Percentiles rank a stretch among this genome's conserved stretches.
Evolutionary conservation across 2,888 invertebrate genomes (phyloP).

Genomic region (Phengaris arion): DNA sequence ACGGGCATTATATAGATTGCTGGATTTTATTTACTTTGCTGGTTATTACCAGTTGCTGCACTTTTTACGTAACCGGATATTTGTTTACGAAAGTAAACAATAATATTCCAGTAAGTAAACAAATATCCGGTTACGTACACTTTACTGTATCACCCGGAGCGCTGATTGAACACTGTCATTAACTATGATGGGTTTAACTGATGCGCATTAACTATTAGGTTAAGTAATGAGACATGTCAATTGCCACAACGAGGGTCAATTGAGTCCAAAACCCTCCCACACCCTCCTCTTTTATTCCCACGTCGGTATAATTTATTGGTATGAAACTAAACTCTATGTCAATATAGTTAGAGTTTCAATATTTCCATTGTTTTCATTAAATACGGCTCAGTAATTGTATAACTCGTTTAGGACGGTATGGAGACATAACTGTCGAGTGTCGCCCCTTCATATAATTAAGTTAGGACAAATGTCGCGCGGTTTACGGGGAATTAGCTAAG

Average conservation of each 20-base stretch:
- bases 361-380: conserved; percentile 3
- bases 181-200: conserved; percentile 35
- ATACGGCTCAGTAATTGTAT: conserved; percentile 18
- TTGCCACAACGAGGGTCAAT: conserved; percentile 62
- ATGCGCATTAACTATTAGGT: conserved; percentile 53
- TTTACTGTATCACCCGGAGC: neutral
- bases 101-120: too few species aligned
- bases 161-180: conserved; percentile 4
- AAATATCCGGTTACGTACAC: too few species aligned
- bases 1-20: too few species aligned
- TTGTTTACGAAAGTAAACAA: too few species aligned
- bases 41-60: too few species aligned
- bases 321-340: neutral
- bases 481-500: neutral
- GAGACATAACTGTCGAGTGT: neutral
- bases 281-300: conserved; percentile 32
- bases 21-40: too few species aligned
- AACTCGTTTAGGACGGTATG: neutral
- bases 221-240: conserved; percentile 41
- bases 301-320: conserved; percentile 9
- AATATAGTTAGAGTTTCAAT: neutral
- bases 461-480: neutral
- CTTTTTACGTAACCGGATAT: too few species aligned
- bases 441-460: neutral
- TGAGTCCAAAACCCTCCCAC: conserved; percentile 45